Base-by-base conservation (phyloP, 2,888 invertebrate species). In the Orthosia gothica region DNA sequence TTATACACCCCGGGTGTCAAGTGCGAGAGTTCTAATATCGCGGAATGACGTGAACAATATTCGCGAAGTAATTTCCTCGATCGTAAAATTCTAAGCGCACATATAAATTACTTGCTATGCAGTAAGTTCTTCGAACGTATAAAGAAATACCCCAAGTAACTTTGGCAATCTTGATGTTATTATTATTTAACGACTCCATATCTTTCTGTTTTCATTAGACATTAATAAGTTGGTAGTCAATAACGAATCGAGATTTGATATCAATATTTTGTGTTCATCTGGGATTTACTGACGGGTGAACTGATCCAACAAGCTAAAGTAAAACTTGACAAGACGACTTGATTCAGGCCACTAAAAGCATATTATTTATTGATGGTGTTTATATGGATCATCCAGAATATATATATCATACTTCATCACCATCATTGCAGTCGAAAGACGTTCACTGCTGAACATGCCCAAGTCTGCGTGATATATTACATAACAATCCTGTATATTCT, bases 111-210 rank as follows among this genome's bases (percentile, higher is more conserved):
- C 81, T 85, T 82, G 40, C 40, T 70, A 87, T 84, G 86, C 86
- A 85, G 82, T 74, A 81, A 84, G 82, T 82, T 54, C 49, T 58
- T 66, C 74, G 72, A 79, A 81, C 74, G 71, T 87, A 82, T 84
- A 82, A 87, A 87, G 78, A 87, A 85, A 87, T 83, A 81, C 80
- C 88, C 82, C 72, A 71, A 80, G 84, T 84, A 84, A 87, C 86
- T 87, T 86, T 74, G 70, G 84, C 84, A 82, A 87, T 86, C 76
- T 77, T 85, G 65, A 82, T 83, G 78, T 83, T 87, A 75, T 86
- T 84, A 83, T 83, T 77, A 77, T 84, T 85, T 86, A 70, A 82
- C 71, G 69, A 64, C 65, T 82, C 32, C 61, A 69, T 76, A 76
- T 76, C 67, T 66, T 78, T 72, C 72, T 80, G 72, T 75, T 79